phyloP scores from a whole-genome alignment of 2,113 vertebrate genomes.

The Dicentrarchus labrax region DNA sequence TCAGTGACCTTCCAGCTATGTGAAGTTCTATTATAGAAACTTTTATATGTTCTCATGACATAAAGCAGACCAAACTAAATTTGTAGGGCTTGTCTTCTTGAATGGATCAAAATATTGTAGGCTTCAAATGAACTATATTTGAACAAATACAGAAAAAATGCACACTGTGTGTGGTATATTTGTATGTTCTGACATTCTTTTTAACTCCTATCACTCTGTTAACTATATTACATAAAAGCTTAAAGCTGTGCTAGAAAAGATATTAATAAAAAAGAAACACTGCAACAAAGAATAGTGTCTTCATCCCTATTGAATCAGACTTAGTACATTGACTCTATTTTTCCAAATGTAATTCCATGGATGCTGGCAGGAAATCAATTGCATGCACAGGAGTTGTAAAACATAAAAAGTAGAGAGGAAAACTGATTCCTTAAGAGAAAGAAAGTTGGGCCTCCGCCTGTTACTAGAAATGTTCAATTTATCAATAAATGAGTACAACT shows the following conservation, averaged over 20 bases:
- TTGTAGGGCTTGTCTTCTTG: background rate
- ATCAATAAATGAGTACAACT: background rate
- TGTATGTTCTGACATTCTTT: background rate
- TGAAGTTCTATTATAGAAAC: background rate
- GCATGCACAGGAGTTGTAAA: background rate
- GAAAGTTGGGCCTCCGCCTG: background rate
- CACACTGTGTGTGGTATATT: background rate
- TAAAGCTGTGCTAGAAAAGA: background rate
- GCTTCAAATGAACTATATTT: background rate
- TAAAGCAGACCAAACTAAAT: constrained; percentile 30
- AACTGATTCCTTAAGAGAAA: constrained; percentile 1
- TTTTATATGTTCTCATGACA: constrained; percentile 32
- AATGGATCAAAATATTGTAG: background rate
- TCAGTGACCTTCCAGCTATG: constrained; percentile 41
- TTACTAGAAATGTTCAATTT: background rate
- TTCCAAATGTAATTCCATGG: constrained; percentile 29
- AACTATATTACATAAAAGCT: background rate
- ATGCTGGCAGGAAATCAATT: constrained; percentile 40
- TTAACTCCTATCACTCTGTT: no score
- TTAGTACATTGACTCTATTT: constrained; percentile 16
- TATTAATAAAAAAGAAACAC: background rate
- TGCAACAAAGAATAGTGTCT: constrained; percentile 4
- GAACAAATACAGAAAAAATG: background rate
- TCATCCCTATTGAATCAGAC: constrained; percentile 2
- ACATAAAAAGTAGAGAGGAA: constrained; percentile 1